These are phyloP conservation scores for Tachina lurida DNA, from an alignment of 2,888 invertebrate genomes.

Conservation along the genomic window DNA sequence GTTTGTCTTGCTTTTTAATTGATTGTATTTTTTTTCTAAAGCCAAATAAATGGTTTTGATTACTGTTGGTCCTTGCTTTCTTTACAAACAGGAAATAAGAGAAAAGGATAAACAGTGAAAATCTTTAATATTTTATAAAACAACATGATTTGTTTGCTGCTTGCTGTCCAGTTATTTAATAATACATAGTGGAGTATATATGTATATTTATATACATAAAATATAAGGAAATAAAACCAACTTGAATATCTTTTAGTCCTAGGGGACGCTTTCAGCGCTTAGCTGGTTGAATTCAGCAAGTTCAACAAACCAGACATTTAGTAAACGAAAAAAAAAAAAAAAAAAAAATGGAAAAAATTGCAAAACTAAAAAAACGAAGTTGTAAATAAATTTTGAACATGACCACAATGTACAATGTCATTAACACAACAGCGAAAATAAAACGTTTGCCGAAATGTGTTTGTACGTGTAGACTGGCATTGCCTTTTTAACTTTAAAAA, in stretches of 20 bases:
- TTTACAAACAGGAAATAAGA: neutral
- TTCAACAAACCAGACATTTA: constrained; percentile 70
- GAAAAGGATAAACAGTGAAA: neutral
- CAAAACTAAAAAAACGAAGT: constrained; percentile 11
- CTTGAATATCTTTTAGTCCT: constrained; percentile 37
- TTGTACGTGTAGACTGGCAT: neutral
- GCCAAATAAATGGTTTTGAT: constrained; percentile 2
- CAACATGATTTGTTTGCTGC: neutral
- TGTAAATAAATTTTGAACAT: constrained; percentile 52
- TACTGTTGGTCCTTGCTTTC: neutral
- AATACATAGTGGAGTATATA: neutral
- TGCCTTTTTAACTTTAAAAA: neutral
- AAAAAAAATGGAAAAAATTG: neutral
- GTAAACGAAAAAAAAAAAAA: constrained; percentile 4
- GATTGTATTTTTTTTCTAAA: neutral
- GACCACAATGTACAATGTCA: constrained; percentile 55
- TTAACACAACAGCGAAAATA: constrained; percentile 30
- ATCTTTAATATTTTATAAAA: constrained; percentile 26
- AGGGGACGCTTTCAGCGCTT: constrained; percentile 34
- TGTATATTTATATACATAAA: neutral
- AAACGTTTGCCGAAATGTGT: neutral
- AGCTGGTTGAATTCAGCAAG: constrained; percentile 34
- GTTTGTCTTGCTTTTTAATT: constrained; percentile 28
- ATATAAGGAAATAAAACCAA: neutral
- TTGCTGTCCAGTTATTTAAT: neutral